Base-by-base conservation (phyloP, 2,113 vertebrate genomes). In the Nothobranchius furzeri region DNA sequence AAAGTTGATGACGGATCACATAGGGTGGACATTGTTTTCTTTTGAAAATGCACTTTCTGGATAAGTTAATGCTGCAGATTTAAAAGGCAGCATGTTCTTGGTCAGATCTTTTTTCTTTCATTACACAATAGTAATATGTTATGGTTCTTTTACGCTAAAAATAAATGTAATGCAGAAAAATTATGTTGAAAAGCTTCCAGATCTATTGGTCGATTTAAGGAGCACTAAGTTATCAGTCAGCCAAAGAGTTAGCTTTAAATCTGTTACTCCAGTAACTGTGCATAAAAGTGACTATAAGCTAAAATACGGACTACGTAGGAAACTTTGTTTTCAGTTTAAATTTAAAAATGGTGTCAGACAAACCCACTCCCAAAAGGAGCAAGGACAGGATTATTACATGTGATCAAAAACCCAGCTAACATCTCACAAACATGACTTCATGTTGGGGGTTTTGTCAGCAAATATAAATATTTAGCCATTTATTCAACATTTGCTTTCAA, bases 171-270 rank as follows among this genome's bases (percentile, higher is more conserved):
- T 20, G 24, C 3, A 15, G 64, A 47, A 12, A 14, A 43, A 7
- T 54, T 9, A 65, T 60, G 4, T 48, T 37, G 15, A 60, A 60
- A 59, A 65, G n/a, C 40, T 76, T 73, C 36, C 49, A 73, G 42
- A 43, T 84, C 77, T 78, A 81, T 86, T 81, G 73, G 3, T 12
- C 14, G 5, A 42, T 58, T 24, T 47, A 62, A n/a, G 15, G 56
- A 65, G 20, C 43, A 66, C 7, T 74, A 35, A 70, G 48, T 5
- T 9, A 67, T 47, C 55, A 60, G 40, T 68, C 51, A 74, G 59
- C 75, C 81, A 88, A 88, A 88, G 72, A 82, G 55, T 79, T 63
- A 52, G n/a, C 74, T 81, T 84, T 76, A 68, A 47, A 62, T 61
- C 14, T 36, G 62, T 54, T 50, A 43, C 9, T 68, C 42, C 42